Conservation (phyloP, 1,140 invertebrate genomes). For the Olivierus martensii region DNA sequence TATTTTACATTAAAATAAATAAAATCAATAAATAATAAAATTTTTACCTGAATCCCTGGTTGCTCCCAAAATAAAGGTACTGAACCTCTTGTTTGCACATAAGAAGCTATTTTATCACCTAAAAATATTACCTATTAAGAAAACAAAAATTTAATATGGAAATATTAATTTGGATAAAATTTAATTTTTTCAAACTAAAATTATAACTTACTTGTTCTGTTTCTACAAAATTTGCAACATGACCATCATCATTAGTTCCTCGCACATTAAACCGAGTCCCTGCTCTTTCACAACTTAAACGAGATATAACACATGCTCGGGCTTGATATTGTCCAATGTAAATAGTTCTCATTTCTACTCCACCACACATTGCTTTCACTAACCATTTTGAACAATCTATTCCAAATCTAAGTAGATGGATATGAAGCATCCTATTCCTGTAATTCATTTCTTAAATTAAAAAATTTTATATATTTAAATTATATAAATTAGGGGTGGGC, state of each 20-base stretch:
- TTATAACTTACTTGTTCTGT: constrained; percentile 67
- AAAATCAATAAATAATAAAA: too few relatives aligned
- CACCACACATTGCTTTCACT: constrained; percentile 87
- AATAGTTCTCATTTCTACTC: constrained; percentile 87
- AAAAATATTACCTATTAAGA: constrained; percentile 53
- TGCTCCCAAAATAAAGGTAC: constrained; percentile 99
- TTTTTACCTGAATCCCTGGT: constrained; percentile 75
- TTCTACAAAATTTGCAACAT: constrained; percentile 99
- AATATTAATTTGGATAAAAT: too few relatives aligned
- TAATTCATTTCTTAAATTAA: too few relatives aligned
- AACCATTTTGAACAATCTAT: constrained; percentile 79
- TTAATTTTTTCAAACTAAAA: too few relatives aligned
- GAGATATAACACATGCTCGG: constrained; percentile 80
- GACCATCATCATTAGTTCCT: constrained; percentile 96
- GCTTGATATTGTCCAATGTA: constrained; percentile 88
- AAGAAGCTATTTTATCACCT: constrained; percentile 54
- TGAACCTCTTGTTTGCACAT: constrained; percentile 72
- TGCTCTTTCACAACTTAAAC: constrained; percentile 90
- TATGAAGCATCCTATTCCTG: constrained; percentile 72
- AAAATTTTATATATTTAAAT: too few relatives aligned
- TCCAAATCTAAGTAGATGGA: constrained; percentile 77
- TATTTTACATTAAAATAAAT: too few relatives aligned
- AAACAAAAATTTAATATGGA: neutral
- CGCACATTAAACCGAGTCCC: constrained; percentile 94
- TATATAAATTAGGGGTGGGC: too few relatives aligned